Base-by-base conservation (phyloP, 2,797 vertebrate genomes). In the Borostomias antarcticus region DNA sequence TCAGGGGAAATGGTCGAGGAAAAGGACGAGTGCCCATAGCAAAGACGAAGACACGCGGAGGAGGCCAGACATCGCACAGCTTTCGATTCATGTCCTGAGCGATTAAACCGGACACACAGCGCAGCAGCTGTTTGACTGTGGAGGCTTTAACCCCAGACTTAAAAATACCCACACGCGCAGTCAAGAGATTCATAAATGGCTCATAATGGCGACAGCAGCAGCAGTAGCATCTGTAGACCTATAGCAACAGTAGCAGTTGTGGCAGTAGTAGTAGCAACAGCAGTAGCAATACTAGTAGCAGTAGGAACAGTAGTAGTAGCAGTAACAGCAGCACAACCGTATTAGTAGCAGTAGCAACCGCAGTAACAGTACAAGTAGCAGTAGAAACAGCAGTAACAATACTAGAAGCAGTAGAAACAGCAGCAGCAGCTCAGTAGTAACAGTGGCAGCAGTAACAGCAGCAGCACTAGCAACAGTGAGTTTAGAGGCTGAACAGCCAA, bases 161-260 rank as follows among this genome's bases (percentile, higher is more conserved):
- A 63, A 73, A 76, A 75, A 80, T 63, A 71, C 60, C 66, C 29
- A 21, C 53, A 70, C 65, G 78, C 17, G 61, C 52, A 65, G 57
- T 11, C 66, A 79, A 72, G 40, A 79, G 61, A 69, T 69, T 73
- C n/a, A n/a, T n/a, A n/a, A 85, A 81, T 86, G 73, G 57, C 76
- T 70, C 79, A 86, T 76, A n/a, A n/a, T 83, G 84, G 74, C 78
- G 40, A 47, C 48, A 33, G 7, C 17, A 84, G 17, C 10, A 5
- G 5, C 45, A 48, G 5, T n/a, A 5, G 5, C 32, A 33, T 4
- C 4, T 4, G n/a, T n/a, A n/a, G n/a, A n/a, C n/a, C n/a, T n/a
- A n/a, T n/a, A n/a, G n/a, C n/a, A n/a, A n/a, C n/a, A n/a, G 35
- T 37, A 1, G 7, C 51, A 48, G 69, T n/a, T n/a, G n/a, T n/a